Evolutionary conservation across 2,113 vertebrate species (phyloP), one percentile per base, ranked within the genome.

Genomic region (Mesoclemmys tuberculata): DNA sequence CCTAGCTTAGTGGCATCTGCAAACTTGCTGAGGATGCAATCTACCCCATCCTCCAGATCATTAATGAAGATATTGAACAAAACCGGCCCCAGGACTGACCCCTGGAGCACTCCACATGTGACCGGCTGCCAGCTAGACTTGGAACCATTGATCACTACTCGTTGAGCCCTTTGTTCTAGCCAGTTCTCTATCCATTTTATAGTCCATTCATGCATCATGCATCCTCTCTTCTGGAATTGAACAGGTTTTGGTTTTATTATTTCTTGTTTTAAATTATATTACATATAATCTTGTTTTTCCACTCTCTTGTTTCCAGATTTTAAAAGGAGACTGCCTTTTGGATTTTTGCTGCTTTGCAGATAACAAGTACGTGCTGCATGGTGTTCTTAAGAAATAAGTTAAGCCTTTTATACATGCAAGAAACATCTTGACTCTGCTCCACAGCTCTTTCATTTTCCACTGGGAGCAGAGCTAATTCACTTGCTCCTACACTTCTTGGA

Each of bases 321-420:
- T 99, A 89, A 99, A 98, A 98, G 99, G 99, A 82, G 98, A 98
- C 11, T 98, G 98, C 85, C 94, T 99, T n/a, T 97, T 99, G 29
- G 99, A 99, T 95, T 96, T 99, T 84, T 97, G 98, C 87, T 99
- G 98, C 97, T 99, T 99, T 96, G 97, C 99, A 88, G 99, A 99
- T 92, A 99, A 99, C 97, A 99, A 99, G 99, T 99, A 97, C 98
- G 98, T 97, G 46, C 77, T 29, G 68, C 44, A 55, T 89, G 77
- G 74, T 56, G 7, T 81, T 93, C 55, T 75, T 82, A 84, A 44
- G 58, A 9, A 1, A 2, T 46, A 22, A 3, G 1, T 56, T 91
- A 61, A 54, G 29, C 79, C 56, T 95, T 71, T 71, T 71, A 38
- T 71, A 71, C 8, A 71, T 22, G 64, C 18, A 71, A 38, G 35